Evolutionary conservation across 2,888 invertebrate genomes (phyloP).

Genomic region (Nowickia ferox): DNA sequence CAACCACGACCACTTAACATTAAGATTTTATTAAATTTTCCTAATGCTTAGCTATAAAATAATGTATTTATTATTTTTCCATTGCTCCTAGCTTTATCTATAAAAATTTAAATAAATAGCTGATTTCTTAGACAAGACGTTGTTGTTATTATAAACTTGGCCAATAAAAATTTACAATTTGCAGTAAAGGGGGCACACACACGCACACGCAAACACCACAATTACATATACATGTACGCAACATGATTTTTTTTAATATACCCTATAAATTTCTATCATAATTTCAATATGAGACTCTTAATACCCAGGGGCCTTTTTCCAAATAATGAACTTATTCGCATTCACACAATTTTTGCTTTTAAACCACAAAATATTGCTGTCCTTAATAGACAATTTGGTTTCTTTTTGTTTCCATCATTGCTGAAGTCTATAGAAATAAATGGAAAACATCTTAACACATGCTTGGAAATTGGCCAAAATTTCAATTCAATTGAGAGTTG

Average conservation of each 20-base stretch:
- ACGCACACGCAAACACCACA: background rate
- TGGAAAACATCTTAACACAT: conserved; percentile 72
- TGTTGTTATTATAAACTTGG: conserved; percentile 40
- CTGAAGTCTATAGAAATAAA: conserved; percentile 39
- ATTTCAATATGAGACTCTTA: conserved; percentile 52
- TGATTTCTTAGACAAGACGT: conserved; percentile 27
- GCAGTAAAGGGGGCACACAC: conserved; percentile 27
- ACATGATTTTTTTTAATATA: conserved; percentile 12
- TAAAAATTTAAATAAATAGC: conserved; percentile 43
- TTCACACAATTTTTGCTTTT: conserved; percentile 6
- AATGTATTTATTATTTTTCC: conserved; percentile 3
- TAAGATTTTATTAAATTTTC: background rate
- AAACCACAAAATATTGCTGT: conserved; percentile 49
- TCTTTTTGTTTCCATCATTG: conserved; percentile 1
- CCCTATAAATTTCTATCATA: conserved; percentile 51
- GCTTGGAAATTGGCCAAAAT: conserved; percentile 81
- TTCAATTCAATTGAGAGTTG: conserved; percentile 78
- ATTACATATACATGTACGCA: background rate
- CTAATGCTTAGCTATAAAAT: background rate
- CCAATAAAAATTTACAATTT: conserved; percentile 59
- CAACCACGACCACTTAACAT: background rate
- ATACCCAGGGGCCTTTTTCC: conserved; percentile 57
- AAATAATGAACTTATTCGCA: conserved; percentile 62
- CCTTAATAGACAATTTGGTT: conserved; percentile 22
- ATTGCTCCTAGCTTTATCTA: conserved; percentile 13